Evolutionary conservation across 2,797 vertebrate species (phyloP).

Genomic region (Cottoperca gobio): DNA sequence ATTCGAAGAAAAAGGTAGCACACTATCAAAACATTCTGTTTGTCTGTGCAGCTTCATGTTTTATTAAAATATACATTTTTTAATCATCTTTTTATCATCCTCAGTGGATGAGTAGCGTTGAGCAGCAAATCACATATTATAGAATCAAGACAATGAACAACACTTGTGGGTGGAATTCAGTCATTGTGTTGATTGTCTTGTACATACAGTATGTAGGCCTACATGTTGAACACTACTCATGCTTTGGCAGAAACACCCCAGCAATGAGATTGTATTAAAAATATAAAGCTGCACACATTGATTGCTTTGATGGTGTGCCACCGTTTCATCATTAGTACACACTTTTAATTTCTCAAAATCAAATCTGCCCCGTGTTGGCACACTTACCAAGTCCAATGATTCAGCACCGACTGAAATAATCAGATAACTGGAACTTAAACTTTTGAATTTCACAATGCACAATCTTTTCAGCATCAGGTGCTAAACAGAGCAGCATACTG

Average conservation of each 20-base stretch:
- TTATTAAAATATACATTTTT: not conserved
- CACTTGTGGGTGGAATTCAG: not conserved
- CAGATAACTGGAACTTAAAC: not conserved
- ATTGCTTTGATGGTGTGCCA: not conserved
- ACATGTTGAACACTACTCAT: not conserved
- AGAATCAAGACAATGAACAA: not conserved
- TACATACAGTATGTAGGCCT: too few species aligned
- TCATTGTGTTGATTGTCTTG: not conserved
- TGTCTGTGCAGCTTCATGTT: not conserved
- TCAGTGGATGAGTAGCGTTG: not conserved
- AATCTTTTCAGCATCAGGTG: slow-evolving; percentile 24
- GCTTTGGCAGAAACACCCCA: not conserved
- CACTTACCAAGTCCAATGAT: not conserved
- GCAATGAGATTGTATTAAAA: not conserved
- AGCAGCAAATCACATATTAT: not conserved
- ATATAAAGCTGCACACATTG: not conserved
- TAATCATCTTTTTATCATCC: not conserved
- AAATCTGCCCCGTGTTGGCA: not conserved
- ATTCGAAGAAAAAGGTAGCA: not conserved
- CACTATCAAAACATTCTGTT: not conserved
- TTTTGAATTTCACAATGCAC: slow-evolving; percentile 10
- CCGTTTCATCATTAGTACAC: not conserved
- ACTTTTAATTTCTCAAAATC: not conserved
- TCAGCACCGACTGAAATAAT: not conserved
- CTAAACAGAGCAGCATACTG: slow-evolving; percentile 48